These are phyloP conservation scores for Salvelinus sp. DNA, from an alignment of 2,113 vertebrate genomes.

Conservation along the genomic window DNA sequence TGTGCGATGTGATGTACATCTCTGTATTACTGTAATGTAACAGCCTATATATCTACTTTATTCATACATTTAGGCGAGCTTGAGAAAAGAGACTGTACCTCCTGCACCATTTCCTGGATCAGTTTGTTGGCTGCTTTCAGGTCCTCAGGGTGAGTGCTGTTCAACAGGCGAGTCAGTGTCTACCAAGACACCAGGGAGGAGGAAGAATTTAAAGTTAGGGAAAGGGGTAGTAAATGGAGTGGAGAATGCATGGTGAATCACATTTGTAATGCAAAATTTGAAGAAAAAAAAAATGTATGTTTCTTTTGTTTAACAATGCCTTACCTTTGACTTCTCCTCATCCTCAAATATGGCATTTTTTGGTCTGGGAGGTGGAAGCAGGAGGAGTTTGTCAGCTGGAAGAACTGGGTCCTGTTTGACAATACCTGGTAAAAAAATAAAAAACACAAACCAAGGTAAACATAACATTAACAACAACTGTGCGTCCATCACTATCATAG, in stretches of 20 bases:
- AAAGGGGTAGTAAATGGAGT: too few relatives aligned
- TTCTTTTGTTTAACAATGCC: not conserved
- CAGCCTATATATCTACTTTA: too few relatives aligned
- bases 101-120: slow-evolving; percentile 99
- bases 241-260: not conserved
- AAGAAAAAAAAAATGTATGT: too few relatives aligned
- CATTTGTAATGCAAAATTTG: not conserved
- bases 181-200: slow-evolving; percentile 52
- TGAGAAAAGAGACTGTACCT: slow-evolving; percentile 71
- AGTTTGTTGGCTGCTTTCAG: slow-evolving; percentile 96
- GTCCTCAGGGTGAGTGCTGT: slow-evolving; percentile 95
- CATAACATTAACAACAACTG: not conserved
- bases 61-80: too few relatives aligned
- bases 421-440: slow-evolving; percentile 77
- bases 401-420: slow-evolving; percentile 92
- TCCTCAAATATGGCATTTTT: slow-evolving; percentile 97
- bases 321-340: slow-evolving; percentile 97
- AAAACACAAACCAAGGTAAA: not conserved
- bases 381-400: slow-evolving; percentile 81
- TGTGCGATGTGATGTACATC: too few relatives aligned
- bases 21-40: too few relatives aligned
- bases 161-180: slow-evolving; percentile 93
- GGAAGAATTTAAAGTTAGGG: not conserved
- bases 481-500: not conserved
- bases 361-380: slow-evolving; percentile 83